Percentiles rank a stretch among this genome's conserved stretches.
These are phyloP conservation scores for Camponotus vicinus DNA, from an alignment of 1,140 invertebrate species.

Conservation along the genomic window DNA sequence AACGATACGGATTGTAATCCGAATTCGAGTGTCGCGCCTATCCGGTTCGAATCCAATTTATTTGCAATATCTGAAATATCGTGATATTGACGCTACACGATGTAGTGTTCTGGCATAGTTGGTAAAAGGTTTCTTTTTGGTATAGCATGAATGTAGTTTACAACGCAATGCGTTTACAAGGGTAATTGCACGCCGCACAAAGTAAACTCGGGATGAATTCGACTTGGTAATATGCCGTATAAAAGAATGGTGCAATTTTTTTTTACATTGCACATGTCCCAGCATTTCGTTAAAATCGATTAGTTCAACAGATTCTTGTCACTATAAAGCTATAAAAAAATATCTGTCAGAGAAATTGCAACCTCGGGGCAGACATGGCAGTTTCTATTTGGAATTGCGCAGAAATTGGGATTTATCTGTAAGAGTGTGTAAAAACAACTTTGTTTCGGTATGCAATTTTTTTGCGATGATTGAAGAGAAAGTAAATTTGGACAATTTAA, in stretches of 20 bases:
- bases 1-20: slow-evolving; percentile 70
- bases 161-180: slow-evolving; percentile 63
- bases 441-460: slow-evolving; percentile 36
- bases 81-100: slow-evolving; percentile 58
- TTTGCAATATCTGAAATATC: slow-evolving; percentile 65
- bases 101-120: slow-evolving; percentile 44
- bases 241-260: slow-evolving; percentile 52
- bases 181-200: slow-evolving; percentile 72
- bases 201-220: slow-evolving; percentile 58
- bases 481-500: slow-evolving; percentile 36
- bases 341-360: slow-evolving; percentile 56
- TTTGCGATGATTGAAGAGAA: slow-evolving; percentile 34
- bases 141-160: slow-evolving; percentile 35
- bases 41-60: slow-evolving; percentile 63
- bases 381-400: slow-evolving; percentile 49
- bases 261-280: slow-evolving; percentile 46
- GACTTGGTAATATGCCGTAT: slow-evolving; percentile 60
- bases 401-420: slow-evolving; percentile 59
- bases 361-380: slow-evolving; percentile 54
- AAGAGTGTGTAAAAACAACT: slow-evolving; percentile 48
- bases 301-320: slow-evolving; percentile 52
- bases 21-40: slow-evolving; percentile 62
- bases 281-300: slow-evolving; percentile 51
- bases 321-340: slow-evolving; percentile 59
- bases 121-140: slow-evolving; percentile 63